Conservation (phyloP, 2,113 vertebrate genomes). For the Diphyllodes magnificus region DNA sequence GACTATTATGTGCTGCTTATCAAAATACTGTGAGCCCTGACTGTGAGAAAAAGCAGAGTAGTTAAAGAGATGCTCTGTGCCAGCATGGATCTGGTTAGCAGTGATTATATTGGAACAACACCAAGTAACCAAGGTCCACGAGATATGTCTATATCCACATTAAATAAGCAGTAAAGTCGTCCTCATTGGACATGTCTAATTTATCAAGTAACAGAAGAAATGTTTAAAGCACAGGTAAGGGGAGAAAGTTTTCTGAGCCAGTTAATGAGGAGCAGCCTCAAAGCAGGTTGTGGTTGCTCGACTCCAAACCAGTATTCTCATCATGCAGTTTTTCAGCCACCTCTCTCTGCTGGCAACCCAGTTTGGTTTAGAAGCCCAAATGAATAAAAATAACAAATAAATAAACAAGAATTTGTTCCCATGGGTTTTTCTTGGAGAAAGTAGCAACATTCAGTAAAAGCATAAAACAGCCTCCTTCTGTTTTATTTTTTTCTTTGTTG, state of each 20-base stretch:
- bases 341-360: neutral
- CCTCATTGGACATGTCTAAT: neutral
- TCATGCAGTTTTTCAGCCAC: neutral
- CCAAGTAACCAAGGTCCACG: neutral
- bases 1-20: neutral
- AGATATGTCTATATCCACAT: too few relatives aligned
- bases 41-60: constrained; percentile 6
- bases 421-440: neutral
- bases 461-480: neutral
- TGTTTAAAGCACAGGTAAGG: neutral
- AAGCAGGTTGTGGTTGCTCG: accelerated
- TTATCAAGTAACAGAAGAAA: neutral
- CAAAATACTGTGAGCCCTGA: neutral
- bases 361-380: neutral
- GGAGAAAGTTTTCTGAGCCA: neutral
- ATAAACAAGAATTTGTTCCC: neutral
- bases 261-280: neutral
- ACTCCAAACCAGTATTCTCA: neutral
- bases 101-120: neutral
- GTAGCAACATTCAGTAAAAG: neutral
- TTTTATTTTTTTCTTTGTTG: neutral
- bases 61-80: neutral
- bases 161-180: neutral
- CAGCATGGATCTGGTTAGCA: neutral
- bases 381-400: neutral